Conservation (phyloP, 1,140 invertebrate species). For the Orchestia grillus region DNA sequence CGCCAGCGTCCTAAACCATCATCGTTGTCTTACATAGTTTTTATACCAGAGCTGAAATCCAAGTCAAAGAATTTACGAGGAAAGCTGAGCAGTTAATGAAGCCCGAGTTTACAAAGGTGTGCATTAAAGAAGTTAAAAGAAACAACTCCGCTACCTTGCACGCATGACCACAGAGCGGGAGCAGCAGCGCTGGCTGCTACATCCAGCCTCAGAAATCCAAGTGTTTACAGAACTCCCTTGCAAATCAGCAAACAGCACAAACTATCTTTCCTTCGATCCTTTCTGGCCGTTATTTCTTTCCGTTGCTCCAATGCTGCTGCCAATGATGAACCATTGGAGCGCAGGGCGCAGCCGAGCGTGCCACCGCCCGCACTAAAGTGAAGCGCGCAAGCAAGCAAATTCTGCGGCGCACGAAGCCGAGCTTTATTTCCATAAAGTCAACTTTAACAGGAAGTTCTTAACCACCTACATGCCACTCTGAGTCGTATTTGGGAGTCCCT, state of each 20-base stretch:
- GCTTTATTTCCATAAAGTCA: not conserved
- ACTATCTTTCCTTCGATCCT: slow-evolving; percentile 15
- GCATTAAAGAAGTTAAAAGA: not conserved
- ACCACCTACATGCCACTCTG: not conserved
- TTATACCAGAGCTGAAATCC: not conserved
- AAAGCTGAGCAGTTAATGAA: not conserved
- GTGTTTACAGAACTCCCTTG: slow-evolving; percentile 31
- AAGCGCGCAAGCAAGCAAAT: not conserved
- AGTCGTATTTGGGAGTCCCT: not conserved
- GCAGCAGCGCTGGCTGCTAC: not conserved
- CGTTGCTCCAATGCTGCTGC: slow-evolving; percentile 2
- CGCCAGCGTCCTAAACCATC: not conserved
- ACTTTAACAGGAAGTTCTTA: not conserved
- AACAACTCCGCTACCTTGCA: not conserved
- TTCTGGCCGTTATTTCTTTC: slow-evolving; percentile 5
- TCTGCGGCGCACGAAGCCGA: not conserved
- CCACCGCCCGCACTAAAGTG: not conserved
- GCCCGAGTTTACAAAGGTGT: not conserved
- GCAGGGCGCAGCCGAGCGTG: not conserved
- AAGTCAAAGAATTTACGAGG: not conserved
- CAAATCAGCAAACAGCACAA: slow-evolving; percentile 42
- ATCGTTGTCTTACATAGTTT: not conserved
- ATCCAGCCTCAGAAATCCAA: slow-evolving; percentile 28
- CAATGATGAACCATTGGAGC: not conserved
- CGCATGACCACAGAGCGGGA: not conserved